Evolutionary conservation across 2,888 invertebrate species (phyloP), one percentile per base, ranked within the genome.

Genomic region (Yponomeuta sedellus): DNA sequence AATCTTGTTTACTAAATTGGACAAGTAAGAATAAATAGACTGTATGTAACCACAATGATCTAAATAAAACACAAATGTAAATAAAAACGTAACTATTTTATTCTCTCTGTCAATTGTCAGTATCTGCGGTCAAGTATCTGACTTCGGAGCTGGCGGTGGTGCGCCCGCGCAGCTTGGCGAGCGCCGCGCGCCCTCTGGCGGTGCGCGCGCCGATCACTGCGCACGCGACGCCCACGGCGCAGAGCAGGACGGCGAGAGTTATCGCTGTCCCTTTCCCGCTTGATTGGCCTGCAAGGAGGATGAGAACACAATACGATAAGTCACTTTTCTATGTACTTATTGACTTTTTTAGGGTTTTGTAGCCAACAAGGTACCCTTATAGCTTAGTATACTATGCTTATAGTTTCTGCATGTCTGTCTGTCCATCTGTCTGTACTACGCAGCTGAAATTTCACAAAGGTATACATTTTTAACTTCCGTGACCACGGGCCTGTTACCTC

Each of bases 91-190:
- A 68, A 65, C 58, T 25, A n/a, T 63, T 64, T 10, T 57, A 61
- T 28, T 34, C 52, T 63, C 68, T 66, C 68, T 68, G 73, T 68
- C 69, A 72, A 52, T 84, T 81, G 67, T 83, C 85, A n/a, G 77
- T 74, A 66, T 84, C 79, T 0, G 78, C 68, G 16, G 81, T 84
- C 1, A 90, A 70, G 67, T 84, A 90, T 2, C 81, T 74, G 1
- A 90, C 90, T 69, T 90, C 89, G 0, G 85, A 77, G 67, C 88
- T 85, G 10, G 75, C 64, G 0, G 64, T 64, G 5, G 70, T 64
- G 0, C 78, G 75, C 0, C 82, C 84, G 0, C 83, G 74, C 0
- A 86, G 63, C n/a, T 79, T 69, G 1, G 81, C 80, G 0, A 83
- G 11, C 0, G 75, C 70, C 0, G 71, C 68, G 3, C 75, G 66